Percentiles rank a stretch among this genome's conserved stretches.
These are phyloP conservation scores for Alca torda DNA, from an alignment of 2,797 vertebrate species.

Conservation along the genomic window DNA sequence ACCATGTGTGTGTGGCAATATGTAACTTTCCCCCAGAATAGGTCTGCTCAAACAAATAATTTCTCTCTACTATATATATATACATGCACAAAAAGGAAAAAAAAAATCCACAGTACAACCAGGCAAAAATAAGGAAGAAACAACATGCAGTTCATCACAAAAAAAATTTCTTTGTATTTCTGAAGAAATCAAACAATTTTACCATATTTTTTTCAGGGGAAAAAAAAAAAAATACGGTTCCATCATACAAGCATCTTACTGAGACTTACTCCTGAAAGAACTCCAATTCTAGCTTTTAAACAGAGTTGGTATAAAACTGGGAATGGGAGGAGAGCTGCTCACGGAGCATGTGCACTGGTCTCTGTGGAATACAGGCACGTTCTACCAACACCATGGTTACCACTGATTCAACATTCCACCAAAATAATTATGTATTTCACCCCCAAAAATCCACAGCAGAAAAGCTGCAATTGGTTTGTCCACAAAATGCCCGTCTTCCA, in stretches of 20 bases:
- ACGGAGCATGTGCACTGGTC: background rate
- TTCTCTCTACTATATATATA: background rate
- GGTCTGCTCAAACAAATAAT: background rate
- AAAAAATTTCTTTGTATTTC: background rate
- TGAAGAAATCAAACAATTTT: background rate
- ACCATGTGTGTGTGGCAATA: background rate
- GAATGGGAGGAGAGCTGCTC: background rate
- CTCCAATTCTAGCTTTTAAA: background rate
- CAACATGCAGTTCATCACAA: background rate
- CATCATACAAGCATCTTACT: background rate
- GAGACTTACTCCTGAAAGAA: background rate
- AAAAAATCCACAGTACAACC: background rate
- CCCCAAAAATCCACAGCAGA: background rate
- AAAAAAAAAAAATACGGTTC: background rate
- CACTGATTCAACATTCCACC: background rate
- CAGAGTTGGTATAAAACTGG: background rate
- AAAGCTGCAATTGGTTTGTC: background rate
- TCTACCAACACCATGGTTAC: background rate
- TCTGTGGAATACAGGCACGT: accelerated
- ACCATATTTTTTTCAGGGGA: background rate
- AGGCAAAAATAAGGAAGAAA: background rate
- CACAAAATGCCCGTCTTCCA: background rate
- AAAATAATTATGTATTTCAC: background rate
- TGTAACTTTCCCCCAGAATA: background rate
- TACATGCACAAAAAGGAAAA: accelerated